phyloP scores from a whole-genome alignment of 1,140 invertebrate genomes.

The Philopotamus ludificatus region DNA sequence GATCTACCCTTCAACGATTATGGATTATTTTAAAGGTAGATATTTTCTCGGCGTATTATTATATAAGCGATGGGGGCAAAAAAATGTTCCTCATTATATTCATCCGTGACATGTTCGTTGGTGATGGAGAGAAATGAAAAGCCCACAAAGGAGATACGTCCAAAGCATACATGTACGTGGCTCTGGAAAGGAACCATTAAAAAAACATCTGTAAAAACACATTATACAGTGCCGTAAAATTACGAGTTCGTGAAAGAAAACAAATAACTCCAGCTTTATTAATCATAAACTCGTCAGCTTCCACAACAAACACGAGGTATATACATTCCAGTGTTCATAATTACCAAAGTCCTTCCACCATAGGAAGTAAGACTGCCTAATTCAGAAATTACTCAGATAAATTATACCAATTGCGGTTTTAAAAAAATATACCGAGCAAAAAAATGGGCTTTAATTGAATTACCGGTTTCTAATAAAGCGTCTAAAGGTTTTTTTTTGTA shows the following conservation, averaged over 20 bases:
- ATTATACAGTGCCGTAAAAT: background rate
- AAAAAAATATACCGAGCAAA: no score
- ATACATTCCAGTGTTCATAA: constrained; percentile 1
- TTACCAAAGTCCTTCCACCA: background rate
- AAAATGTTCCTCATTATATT: no score
- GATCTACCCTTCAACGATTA: no score
- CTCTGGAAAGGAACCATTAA: background rate
- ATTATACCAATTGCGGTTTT: no score
- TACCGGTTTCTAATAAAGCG: constrained; percentile 1
- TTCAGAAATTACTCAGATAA: no score
- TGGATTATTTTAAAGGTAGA: no score
- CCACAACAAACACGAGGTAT: background rate
- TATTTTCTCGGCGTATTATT: no score
- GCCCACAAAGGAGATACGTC: constrained; percentile 4
- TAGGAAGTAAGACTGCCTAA: background rate
- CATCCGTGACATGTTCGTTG: background rate
- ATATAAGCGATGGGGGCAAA: no score
- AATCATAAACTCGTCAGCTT: constrained; percentile 9
- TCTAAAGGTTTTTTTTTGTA: background rate
- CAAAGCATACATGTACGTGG: no score
- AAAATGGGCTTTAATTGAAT: background rate
- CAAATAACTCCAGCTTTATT: constrained; percentile 14
- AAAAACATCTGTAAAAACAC: constrained; percentile 28
- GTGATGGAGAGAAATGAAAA: background rate
- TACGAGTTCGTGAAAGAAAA: constrained; percentile 16